Conservation (phyloP, 1,140 invertebrate species). For the Asbolus verrucosus region DNA sequence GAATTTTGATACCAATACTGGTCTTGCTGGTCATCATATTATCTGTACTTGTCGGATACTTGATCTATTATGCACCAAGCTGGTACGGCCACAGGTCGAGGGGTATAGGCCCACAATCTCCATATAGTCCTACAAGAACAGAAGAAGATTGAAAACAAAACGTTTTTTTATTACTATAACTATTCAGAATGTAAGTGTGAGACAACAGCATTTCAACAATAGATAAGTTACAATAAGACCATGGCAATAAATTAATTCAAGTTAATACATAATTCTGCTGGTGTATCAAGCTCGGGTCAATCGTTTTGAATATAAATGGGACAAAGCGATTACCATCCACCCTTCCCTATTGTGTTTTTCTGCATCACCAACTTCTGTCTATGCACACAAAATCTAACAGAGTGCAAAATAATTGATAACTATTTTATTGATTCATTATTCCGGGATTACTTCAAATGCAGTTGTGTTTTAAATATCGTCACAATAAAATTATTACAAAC, state of each 20-base stretch:
- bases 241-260: conserved; percentile 30
- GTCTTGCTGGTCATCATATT: conserved; percentile 53
- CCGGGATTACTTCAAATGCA: conserved; percentile 21
- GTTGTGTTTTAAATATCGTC: not conserved
- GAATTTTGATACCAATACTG: conserved; percentile 55
- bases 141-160: too few species aligned
- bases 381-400: conserved; percentile 54
- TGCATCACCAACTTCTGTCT: conserved; percentile 50
- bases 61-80: conserved; percentile 55
- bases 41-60: conserved; percentile 57
- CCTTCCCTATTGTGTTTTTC: conserved; percentile 58
- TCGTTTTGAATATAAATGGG: conserved; percentile 56
- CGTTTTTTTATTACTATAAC: too few species aligned
- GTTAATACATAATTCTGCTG: conserved; percentile 42
- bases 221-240: too few species aligned
- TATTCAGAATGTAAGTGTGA: too few species aligned
- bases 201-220: too few species aligned
- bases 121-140: conserved; percentile 52
- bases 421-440: conserved; percentile 52
- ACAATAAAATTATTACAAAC: too few species aligned
- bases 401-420: conserved; percentile 58
- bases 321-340: conserved; percentile 57
- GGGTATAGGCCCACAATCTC: conserved; percentile 57
- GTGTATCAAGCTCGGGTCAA: conserved; percentile 53
- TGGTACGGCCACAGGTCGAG: conserved; percentile 41